Base-by-base conservation (phyloP, 2,888 invertebrate species). In the Drosophila neutralis region DNA sequence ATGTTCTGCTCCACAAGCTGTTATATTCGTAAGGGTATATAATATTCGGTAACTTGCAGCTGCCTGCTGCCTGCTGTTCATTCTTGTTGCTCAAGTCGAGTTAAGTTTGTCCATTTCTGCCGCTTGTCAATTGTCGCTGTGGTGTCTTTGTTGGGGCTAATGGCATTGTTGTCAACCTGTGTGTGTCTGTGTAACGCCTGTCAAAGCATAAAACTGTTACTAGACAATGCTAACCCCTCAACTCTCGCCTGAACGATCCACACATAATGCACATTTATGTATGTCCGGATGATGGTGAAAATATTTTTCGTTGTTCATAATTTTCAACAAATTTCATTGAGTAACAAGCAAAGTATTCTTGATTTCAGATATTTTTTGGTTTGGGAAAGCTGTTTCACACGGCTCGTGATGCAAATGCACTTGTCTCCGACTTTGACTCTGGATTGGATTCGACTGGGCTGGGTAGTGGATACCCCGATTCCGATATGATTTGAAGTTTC, bases 241-340 rank as follows among this genome's bases (percentile, higher is more conserved):
- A 11, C 31, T n/a, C 38, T 36, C 2, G 18, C 31, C 42, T 8
- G 15, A 51, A 27, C n/a, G 24, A 59, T 40, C 48, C 73, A 76
- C 69, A 33, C 63, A 82, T 79, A 81, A 83, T 83, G 78, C 67
- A 83, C 82, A 69, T 80, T 84, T 78, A 67, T 73, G 77, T 80
- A 64, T 72, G 78, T 78, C 69, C 78, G 68, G 60, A 31, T 52
- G 57, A 52, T 72, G 73, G 76, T 80, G 82, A 83, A 86, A 82
- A 77, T 76, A 68, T 79, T 71, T 77, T 77, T 45, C 70, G 68
- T 69, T 69, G 76, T 83, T 85, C 83, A 87, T 73, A 80, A 76
- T 87, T 85, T 85, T 87, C 83, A 87, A 85, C 87, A 84, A 84
- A 80, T 78, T 84, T 79, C 83, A 83, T 85, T 72, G 82, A 82